Percentiles rank a stretch among this genome's conserved stretches.
Evolutionary conservation across 1,140 invertebrate species (phyloP).

Genomic region (Plutomurus gul): DNA sequence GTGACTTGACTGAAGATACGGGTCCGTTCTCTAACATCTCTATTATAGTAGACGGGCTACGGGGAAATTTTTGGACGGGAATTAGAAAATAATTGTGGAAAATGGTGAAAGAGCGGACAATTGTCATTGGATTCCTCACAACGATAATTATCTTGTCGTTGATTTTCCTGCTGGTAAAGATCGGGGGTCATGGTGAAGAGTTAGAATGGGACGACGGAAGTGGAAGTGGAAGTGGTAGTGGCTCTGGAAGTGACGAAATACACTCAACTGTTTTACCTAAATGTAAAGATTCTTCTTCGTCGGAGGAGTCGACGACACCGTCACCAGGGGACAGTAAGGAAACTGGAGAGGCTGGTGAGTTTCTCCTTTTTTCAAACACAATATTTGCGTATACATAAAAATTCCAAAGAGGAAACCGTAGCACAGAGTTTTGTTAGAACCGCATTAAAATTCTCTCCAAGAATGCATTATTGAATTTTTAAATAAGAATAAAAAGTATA

Average conservation of each 20-base stretch:
- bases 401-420: too few relatives aligned
- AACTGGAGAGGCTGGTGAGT: background rate
- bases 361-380: too few relatives aligned
- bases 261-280: background rate
- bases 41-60: background rate
- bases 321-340: background rate
- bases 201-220: constrained; percentile 2
- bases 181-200: constrained; percentile 30
- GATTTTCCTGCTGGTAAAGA: constrained; percentile 48
- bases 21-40: background rate
- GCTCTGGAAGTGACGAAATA: background rate
- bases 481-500: too few relatives aligned
- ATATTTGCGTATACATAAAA: too few relatives aligned
- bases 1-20: too few relatives aligned
- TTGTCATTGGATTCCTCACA: constrained; percentile 49
- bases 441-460: too few relatives aligned
- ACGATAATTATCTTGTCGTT: constrained; percentile 42
- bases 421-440: too few relatives aligned
- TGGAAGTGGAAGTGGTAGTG: background rate
- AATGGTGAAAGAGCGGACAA: constrained; percentile 49
- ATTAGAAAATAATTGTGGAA: background rate
- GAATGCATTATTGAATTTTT: too few relatives aligned
- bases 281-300: constrained; percentile 14
- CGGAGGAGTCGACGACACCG: background rate
- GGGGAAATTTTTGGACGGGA: background rate